Base-by-base conservation (phyloP, 2,797 vertebrate species). In the Melanotaenia maccullochi region DNA sequence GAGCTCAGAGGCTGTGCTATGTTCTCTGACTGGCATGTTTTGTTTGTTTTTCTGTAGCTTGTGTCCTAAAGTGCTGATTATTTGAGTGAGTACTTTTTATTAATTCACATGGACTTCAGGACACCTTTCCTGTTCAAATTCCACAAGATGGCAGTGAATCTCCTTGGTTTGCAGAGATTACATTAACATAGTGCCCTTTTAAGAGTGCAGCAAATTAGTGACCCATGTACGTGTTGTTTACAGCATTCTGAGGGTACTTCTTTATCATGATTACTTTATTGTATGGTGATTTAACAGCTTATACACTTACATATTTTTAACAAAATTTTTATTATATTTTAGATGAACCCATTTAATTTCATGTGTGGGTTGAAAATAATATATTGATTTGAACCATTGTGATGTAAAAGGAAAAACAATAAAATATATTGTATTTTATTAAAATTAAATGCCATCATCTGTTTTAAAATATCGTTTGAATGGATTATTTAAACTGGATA, bases 71-170 rank as follows among this genome's bases (percentile, higher is more conserved):
- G 49, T 52, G 11, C 8, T 24, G n/a, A 22, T 51, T 25, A 4
- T 24, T 12, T 51, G 12, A 24, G n/a, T n/a, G 47, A 49, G 20
- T 49, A 18, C 3, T 16, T 42, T 42, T 52, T 13, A 4, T 22
- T 22, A 1, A 42, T 49, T 54, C 18, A 35, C 49, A 49, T 3
- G 18, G 40, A 56, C 67, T 60, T 20, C 28, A 72, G 44, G 28
- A 22, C 60, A 9, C 12, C 9, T 44, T 74, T 54, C 66, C 13
- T 12, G 3, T 13, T 65, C 20, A 4, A 18, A 9, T 52, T 72
- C 85, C 92, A 91, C 87, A 75, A 90, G 92, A 89, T 87, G 91
- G 92, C 89, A 92, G 88, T 91, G 87, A 62, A 87, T 87, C 85
- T 84, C 87, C 79, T 91, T 79, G 18, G 38, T 80, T 68, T 62